Evolutionary conservation across 2,888 invertebrate genomes (phyloP).

Genomic region (Meteorus cinctellus): DNA sequence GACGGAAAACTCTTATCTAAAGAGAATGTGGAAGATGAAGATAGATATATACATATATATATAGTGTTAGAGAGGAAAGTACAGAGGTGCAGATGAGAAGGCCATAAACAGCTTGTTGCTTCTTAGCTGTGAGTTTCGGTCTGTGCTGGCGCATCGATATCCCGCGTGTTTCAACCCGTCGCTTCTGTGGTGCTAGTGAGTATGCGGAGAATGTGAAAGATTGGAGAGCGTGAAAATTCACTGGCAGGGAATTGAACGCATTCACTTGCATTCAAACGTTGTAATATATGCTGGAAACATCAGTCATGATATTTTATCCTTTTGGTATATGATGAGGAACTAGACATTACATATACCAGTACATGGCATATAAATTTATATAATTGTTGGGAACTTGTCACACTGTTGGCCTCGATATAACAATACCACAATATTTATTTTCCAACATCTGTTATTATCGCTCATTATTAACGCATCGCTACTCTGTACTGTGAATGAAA

Average conservation of each 20-base stretch:
- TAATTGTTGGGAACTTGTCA: slow-evolving; percentile 39
- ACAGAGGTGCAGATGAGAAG: slow-evolving; percentile 54
- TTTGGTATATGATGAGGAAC: neutral
- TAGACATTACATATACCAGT: neutral
- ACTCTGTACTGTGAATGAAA: slow-evolving; percentile 49
- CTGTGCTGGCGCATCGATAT: slow-evolving; percentile 51
- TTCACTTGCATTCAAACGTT: slow-evolving; percentile 2
- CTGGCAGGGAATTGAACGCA: neutral
- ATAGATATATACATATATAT: slow-evolving; percentile 26
- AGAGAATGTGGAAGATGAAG: slow-evolving; percentile 36
- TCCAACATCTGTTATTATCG: slow-evolving; percentile 65
- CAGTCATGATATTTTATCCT: neutral
- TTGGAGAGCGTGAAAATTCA: slow-evolving; percentile 47
- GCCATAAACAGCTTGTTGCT: slow-evolving; percentile 73
- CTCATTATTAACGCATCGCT: slow-evolving; percentile 68
- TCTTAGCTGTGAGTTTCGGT: slow-evolving; percentile 55
- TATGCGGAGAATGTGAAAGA: slow-evolving; percentile 69
- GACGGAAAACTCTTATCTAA: slow-evolving; percentile 43
- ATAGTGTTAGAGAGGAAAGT: slow-evolving; percentile 33
- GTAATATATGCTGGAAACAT: neutral
- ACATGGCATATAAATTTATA: neutral
- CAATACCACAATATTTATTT: slow-evolving; percentile 45
- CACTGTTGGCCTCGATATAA: slow-evolving; percentile 31
- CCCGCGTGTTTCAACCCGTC: slow-evolving; percentile 46
- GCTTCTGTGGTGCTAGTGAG: slow-evolving; percentile 57